Base-by-base conservation (phyloP, 1,140 invertebrate genomes). In the Sitophilus oryzae region DNA sequence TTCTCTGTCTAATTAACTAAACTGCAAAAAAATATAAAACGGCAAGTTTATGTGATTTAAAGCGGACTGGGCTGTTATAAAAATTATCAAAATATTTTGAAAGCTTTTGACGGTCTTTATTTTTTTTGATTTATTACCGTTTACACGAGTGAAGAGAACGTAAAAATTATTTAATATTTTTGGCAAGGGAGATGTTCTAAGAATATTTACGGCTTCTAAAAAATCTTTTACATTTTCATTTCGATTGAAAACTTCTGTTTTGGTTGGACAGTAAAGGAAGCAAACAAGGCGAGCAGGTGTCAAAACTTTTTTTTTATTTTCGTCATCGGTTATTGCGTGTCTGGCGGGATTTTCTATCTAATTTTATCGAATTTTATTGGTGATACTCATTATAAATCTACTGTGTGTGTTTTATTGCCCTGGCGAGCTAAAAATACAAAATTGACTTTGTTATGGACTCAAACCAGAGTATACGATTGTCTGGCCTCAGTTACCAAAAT, bases 371-470 rank as follows among this genome's bases (percentile, higher is more conserved):
- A 30, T 49, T 49, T 22, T 49, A 49, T 21, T 49, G 16, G 34
- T 14, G 15, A 49, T 18, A 38, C n/a, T 25, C 18, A 38, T 49
- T 34, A 16, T 49, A 49, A 49, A 49, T 49, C 47, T 49, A 38
- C 8, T 16, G 21, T 35, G 30, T 16, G 30, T 22, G 35, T 8
- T 49, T 49, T 49, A 49, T 49, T 9, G 47, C 35, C 19, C 38
- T 14, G 47, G 14, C 21, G 35, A 15, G 11, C 35, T 49, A 38
- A 49, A 49, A 38, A 37, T 49, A 49, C 10, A 49, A 37, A 36
- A 37, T 49, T 30, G 35, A 49, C 25, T 34, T 47, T 47, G 11
- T 34, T 34, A n/a, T n/a, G n/a, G n/a, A n/a, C n/a, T n/a, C n/a
- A n/a, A n/a, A n/a, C n/a, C n/a, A n/a, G n/a, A n/a, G n/a, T n/a